Evolutionary conservation across 2,797 vertebrate species (phyloP).

Genomic region (Urocyon cinereoargenteus): DNA sequence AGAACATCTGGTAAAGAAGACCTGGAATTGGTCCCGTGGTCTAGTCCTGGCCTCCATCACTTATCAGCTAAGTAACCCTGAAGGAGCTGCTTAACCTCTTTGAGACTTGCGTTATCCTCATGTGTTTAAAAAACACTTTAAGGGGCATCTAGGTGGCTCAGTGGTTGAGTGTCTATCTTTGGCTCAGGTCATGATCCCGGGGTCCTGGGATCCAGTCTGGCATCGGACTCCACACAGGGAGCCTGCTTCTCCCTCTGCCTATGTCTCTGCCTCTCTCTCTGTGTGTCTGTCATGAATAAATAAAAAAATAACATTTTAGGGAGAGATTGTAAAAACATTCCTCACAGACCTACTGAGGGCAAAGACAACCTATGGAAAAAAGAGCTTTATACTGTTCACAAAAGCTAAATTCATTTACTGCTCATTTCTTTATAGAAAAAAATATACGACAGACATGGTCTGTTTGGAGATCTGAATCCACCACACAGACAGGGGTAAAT

Average conservation of each 20-base stretch:
- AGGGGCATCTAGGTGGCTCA: not conserved
- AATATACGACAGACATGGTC: not conserved
- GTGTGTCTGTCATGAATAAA: too few species aligned
- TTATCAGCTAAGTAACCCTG: constrained; percentile 20
- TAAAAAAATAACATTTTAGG: not conserved
- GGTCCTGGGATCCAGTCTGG: too few species aligned
- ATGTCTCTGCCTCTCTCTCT: too few species aligned
- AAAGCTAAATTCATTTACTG: constrained; percentile 43
- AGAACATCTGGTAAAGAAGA: not conserved
- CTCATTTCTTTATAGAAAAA: constrained; percentile 40
- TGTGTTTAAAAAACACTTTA: not conserved
- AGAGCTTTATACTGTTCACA: constrained; percentile 8
- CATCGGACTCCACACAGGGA: too few species aligned
- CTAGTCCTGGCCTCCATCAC: not conserved
- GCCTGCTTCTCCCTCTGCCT: too few species aligned
- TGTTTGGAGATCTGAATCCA: not conserved
- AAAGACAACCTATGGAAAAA: not conserved
- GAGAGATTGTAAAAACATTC: constrained; percentile 10
- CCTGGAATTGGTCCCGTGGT: not conserved
- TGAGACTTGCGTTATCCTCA: not conserved
- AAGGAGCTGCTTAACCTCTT: constrained; percentile 46
- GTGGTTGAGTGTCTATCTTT: too few species aligned
- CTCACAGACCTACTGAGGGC: not conserved
- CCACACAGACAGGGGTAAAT: not conserved
- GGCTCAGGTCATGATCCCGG: too few species aligned